Evolutionary conservation across 2,113 vertebrate genomes (phyloP).

Genomic region (Rhinogobius similis): DNA sequence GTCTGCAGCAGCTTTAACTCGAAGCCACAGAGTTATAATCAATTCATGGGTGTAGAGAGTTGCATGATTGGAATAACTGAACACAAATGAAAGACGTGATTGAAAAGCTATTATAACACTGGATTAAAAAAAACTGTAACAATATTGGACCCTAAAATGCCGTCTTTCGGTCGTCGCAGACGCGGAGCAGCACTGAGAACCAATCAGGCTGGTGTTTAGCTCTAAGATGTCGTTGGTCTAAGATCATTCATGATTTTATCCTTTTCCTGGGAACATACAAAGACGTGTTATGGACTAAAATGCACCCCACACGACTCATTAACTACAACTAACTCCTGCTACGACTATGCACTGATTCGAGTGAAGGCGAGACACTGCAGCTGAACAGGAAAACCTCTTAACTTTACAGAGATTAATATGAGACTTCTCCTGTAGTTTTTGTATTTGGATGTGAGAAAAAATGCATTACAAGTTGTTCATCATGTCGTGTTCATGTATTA

Average conservation of each 20-base stretch:
- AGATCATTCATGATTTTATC: slow-evolving; percentile 70
- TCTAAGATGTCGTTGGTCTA: slow-evolving; percentile 75
- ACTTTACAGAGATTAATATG: too few relatives aligned
- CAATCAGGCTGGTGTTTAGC: slow-evolving; percentile 58
- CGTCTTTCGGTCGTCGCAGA: slow-evolving; percentile 14
- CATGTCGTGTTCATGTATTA: too few relatives aligned
- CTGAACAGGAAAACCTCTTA: too few relatives aligned
- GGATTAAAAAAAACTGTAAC: slow-evolving; percentile 16
- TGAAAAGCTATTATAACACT: slow-evolving; percentile 30
- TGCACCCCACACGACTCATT: background rate
- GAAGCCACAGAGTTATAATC: slow-evolving; percentile 24
- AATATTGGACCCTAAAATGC: slow-evolving; percentile 33
- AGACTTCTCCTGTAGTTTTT: too few relatives aligned
- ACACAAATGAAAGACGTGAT: slow-evolving; percentile 3
- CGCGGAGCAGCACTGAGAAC: slow-evolving; percentile 45
- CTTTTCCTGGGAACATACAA: slow-evolving; percentile 82
- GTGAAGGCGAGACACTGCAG: too few relatives aligned
- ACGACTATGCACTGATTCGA: background rate
- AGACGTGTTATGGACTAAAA: slow-evolving; percentile 61
- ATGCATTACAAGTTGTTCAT: too few relatives aligned
- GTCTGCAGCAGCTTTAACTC: slow-evolving; percentile 19
- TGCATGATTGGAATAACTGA: slow-evolving; percentile 15
- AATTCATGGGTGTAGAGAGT: slow-evolving; percentile 8
- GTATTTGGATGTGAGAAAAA: too few relatives aligned
- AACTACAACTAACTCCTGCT: background rate